Conservation (phyloP, 2,797 vertebrate genomes). For the Anniella stebbinsi region DNA sequence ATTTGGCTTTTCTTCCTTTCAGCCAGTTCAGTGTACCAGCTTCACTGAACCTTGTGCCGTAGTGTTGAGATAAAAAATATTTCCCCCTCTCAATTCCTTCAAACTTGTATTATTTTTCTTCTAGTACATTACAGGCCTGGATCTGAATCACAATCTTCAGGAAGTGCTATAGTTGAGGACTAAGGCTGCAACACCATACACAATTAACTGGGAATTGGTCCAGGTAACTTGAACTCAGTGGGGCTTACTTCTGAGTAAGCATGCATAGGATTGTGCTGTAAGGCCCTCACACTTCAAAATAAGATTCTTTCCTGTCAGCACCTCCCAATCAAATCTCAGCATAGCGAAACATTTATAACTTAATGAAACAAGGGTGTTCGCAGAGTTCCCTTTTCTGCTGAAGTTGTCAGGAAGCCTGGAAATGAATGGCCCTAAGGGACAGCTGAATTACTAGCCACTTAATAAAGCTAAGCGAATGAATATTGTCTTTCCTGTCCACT, state of each 20-base stretch:
- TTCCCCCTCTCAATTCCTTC: background rate
- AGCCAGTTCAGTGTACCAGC: background rate
- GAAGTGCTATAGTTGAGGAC: background rate
- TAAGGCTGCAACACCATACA: background rate
- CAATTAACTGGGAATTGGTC: background rate
- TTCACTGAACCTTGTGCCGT: background rate
- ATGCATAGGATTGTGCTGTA: background rate
- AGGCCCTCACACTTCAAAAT: background rate
- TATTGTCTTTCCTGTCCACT: constrained; percentile 68
- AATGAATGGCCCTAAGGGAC: constrained; percentile 34
- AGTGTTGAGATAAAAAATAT: background rate
- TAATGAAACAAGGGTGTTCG: constrained; percentile 18
- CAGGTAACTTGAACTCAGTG: background rate
- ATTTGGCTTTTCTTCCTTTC: background rate
- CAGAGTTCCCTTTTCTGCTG: background rate
- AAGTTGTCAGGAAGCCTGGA: constrained; percentile 22
- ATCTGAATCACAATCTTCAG: background rate
- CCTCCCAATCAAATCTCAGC: background rate
- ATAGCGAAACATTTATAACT: background rate
- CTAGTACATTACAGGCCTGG: background rate
- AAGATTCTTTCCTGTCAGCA: background rate
- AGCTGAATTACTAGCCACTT: constrained; percentile 66
- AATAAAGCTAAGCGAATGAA: constrained; percentile 53
- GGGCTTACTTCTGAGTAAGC: background rate
- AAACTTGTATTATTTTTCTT: background rate